A percentile compares a stretch with the other conserved stretches of the same genome.
These are phyloP conservation scores for Oscheius sp. DNA, from an alignment of 2,888 invertebrate species.

Conservation along the genomic window DNA sequence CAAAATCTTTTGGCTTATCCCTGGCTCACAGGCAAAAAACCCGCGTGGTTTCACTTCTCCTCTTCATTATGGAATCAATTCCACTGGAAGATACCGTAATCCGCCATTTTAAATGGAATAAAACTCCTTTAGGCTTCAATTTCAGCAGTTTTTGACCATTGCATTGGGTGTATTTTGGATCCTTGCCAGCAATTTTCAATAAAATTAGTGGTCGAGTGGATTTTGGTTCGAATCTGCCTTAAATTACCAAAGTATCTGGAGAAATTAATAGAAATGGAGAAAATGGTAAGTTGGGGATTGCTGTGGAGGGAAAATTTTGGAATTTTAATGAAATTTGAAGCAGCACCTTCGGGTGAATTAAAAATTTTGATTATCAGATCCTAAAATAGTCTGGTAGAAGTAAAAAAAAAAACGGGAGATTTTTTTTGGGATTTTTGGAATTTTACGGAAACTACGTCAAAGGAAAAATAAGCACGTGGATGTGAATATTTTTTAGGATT, in stretches of 20 bases:
- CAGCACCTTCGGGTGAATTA: no score
- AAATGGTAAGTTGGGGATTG: conserved; percentile 30
- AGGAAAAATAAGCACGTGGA: no score
- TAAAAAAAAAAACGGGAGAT: no score
- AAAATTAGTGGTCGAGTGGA: conserved; percentile 64
- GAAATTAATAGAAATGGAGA: conserved; percentile 29
- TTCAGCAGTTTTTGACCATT: conserved; percentile 47
- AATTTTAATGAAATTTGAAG: not conserved
- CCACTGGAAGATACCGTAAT: conserved; percentile 38
- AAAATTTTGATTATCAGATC: no score
- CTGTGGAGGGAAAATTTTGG: no score
- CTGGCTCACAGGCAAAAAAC: conserved; percentile 66
- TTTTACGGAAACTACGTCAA: no score
- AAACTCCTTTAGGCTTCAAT: not conserved
- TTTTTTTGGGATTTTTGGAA: no score
- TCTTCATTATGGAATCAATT: conserved; percentile 36
- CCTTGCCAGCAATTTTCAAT: conserved; percentile 67
- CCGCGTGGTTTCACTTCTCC: conserved; percentile 52
- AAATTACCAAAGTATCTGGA: conserved; percentile 10
- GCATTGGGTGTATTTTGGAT: conserved; percentile 55
- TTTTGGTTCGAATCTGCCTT: conserved; percentile 45
- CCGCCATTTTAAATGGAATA: not conserved
- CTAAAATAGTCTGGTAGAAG: no score
- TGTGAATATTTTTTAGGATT: no score
- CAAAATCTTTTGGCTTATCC: conserved; percentile 66